Conservation (phyloP, 2,113 vertebrate genomes). For the Octodon degus region DNA sequence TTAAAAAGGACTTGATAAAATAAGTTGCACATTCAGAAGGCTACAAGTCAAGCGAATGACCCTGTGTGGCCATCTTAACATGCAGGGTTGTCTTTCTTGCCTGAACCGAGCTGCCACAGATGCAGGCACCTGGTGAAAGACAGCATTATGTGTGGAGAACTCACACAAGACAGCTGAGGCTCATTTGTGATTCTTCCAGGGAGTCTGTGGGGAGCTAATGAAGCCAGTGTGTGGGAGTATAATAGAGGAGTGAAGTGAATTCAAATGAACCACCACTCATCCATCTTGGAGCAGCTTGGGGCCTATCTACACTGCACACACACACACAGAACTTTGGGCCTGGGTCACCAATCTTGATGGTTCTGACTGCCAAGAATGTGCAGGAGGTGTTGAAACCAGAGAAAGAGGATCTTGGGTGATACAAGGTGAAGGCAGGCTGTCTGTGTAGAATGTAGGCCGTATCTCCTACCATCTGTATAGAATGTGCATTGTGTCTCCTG, state of each 20-base stretch:
- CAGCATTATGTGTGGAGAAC: not conserved
- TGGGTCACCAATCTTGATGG: not conserved
- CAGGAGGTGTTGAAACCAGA: conserved; percentile 32
- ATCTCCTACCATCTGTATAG: not conserved
- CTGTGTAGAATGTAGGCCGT: too few relatives aligned
- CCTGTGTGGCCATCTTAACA: not conserved
- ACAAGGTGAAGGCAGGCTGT: not conserved
- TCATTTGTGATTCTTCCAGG: not conserved
- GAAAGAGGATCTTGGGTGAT: not conserved
- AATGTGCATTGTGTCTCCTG: not conserved
- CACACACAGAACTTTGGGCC: not conserved
- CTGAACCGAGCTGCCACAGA: not conserved
- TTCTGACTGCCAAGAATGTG: not conserved
- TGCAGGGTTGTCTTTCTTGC: not conserved
- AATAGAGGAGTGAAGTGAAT: not conserved
- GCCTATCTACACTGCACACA: not conserved
- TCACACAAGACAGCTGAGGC: not conserved
- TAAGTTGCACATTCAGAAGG: not conserved
- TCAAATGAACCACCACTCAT: not conserved
- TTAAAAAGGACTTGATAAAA: conserved; percentile 15
- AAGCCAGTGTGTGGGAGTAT: not conserved
- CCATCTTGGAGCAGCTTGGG: not conserved
- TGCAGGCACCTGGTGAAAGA: not conserved
- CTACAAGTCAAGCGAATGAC: conserved; percentile 15
- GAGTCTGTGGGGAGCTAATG: not conserved